Evolutionary conservation across 1,140 invertebrate genomes (phyloP), one percentile per base, ranked within the genome.

Genomic region (Microplitis demolitor): DNA sequence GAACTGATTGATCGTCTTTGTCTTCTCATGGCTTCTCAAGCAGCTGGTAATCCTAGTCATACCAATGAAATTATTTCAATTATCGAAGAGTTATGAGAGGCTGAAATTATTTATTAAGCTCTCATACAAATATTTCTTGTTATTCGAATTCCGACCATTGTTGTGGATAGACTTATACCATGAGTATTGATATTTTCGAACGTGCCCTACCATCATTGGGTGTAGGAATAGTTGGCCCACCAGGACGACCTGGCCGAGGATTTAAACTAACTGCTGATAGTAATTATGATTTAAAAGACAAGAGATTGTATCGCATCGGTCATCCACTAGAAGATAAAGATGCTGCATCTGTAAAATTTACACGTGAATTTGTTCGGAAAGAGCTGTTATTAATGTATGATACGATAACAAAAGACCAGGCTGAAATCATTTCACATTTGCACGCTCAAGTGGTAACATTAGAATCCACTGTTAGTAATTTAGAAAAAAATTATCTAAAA

Each of bases 161-260:
- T 53, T 53, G 50, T 1, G 33, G n/a, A 64, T 6, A 53, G n/a
- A 53, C 24, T 24, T 24, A 24, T 24, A 66, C 6, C n/a, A 72
- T 72, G 53, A 72, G 63, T 56, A 54, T 72, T 24, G 74, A 76
- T 35, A 66, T 73, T 50, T 76, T 76, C 39, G 71, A 71, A 73
- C 71, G 71, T 24, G 11, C 61, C 4, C 35, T 70, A n/a, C 31
- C 35, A n/a, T n/a, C n/a, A 34, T 39, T 45, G 24, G 33, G 31
- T 69, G 50, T 13, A 35, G 33, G 34, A 3, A 51, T 16, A 33
- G 16, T 9, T 3, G 51, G 34, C n/a, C 53, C 11, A 64, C 51
- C 45, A 33, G 74, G 66, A n/a, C 66, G 70, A 13, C 73, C 63
- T 13, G 69, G 63, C 1, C 34, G 39, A 5, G 73, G 69, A 62